These are phyloP conservation scores for Antennarius striatus DNA, from an alignment of 2,113 vertebrate genomes.

Conservation along the genomic window DNA sequence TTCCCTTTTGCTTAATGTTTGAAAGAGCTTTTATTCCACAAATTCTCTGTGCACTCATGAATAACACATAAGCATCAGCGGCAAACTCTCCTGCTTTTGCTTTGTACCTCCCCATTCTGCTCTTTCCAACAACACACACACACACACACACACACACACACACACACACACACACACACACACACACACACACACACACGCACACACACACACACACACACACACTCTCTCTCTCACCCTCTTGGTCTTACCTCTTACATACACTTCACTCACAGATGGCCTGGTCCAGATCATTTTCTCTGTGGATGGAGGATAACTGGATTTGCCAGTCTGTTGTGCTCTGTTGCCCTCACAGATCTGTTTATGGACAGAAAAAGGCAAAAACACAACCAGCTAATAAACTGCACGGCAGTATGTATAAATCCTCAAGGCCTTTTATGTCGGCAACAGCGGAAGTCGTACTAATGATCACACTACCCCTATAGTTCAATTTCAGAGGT, in stretches of 20 bases:
- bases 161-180: slow-evolving; percentile 41
- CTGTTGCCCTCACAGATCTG: slow-evolving; percentile 80
- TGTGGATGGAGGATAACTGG: slow-evolving; percentile 81
- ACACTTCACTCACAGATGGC: slow-evolving; percentile 73
- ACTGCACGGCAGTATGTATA: neutral
- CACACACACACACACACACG: slow-evolving; percentile 32
- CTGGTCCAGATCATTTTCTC: slow-evolving; percentile 79
- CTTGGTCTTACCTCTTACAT: slow-evolving; percentile 2
- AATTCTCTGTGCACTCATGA: slow-evolving; percentile 76
- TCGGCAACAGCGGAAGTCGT: slow-evolving; percentile 26
- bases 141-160: slow-evolving; percentile 21
- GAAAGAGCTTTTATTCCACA: slow-evolving; percentile 76
- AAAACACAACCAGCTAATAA: slow-evolving; percentile 70
- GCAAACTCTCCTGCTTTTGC: slow-evolving; percentile 41
- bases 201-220: slow-evolving; percentile 40
- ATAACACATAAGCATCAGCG: slow-evolving; percentile 77
- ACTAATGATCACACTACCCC: slow-evolving; percentile 37
- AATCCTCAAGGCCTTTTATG: slow-evolving; percentile 31
- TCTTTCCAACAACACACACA: slow-evolving; percentile 34
- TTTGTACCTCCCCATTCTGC: slow-evolving; percentile 37
- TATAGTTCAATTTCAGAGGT: slow-evolving; percentile 50
- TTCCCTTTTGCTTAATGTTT: slow-evolving; percentile 70
- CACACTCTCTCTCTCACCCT: neutral
- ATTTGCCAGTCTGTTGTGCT: slow-evolving; percentile 81
- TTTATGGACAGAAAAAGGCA: slow-evolving; percentile 74